Evolutionary conservation across 2,797 vertebrate species (phyloP).

Genomic region (Nyctibius grandis): DNA sequence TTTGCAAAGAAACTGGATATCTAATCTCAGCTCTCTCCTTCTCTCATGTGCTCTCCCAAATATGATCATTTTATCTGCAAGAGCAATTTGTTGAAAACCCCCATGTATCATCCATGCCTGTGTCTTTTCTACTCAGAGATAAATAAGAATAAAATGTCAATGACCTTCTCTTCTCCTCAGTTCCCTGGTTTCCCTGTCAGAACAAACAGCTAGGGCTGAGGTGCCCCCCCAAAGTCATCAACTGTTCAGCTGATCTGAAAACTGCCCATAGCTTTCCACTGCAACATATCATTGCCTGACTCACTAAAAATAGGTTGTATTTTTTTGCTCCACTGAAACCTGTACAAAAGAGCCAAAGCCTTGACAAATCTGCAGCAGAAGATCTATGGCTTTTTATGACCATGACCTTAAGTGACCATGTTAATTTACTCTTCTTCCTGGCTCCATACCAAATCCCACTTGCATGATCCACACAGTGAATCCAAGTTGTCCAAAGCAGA

Average conservation of each 20-base stretch:
- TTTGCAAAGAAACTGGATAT: not conserved
- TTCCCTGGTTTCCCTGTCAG: not conserved
- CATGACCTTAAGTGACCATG: constrained; percentile 6
- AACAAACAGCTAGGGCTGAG: not conserved
- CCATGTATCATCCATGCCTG: not conserved
- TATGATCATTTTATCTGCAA: not conserved
- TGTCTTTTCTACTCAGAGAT: not conserved
- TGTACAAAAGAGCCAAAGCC: not conserved
- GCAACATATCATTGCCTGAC: not conserved
- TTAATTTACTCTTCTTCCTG: not conserved
- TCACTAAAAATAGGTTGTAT: not conserved
- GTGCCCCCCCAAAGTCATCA: not conserved
- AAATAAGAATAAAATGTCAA: not conserved
- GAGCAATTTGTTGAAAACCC: not conserved
- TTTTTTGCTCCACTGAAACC: not conserved
- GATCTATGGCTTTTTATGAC: not conserved
- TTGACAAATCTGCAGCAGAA: not conserved
- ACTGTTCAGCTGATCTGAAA: not conserved
- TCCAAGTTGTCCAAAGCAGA: not conserved
- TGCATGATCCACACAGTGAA: not conserved
- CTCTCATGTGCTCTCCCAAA: not conserved
- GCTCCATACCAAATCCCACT: not conserved
- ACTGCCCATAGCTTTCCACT: not conserved
- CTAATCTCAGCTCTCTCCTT: not conserved
- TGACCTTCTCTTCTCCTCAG: not conserved